phyloP scores from a whole-genome alignment of 1,140 invertebrate species.

The Musca domestica region DNA sequence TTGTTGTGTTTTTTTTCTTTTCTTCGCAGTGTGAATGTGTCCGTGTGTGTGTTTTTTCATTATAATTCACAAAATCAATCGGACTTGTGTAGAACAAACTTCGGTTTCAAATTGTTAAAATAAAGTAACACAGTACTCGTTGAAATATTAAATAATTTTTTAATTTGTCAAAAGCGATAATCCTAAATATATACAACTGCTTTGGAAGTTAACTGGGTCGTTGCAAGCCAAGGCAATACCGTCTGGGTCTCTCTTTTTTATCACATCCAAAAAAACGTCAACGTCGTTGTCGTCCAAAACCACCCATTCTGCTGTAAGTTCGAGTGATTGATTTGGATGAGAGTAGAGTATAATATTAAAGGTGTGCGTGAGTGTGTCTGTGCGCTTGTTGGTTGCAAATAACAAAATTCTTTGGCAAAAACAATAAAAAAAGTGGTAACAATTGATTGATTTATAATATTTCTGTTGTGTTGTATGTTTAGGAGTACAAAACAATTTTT shows the following conservation, averaged over 20 bases:
- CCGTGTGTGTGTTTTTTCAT: slow-evolving; percentile 10
- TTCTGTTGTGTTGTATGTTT: background rate
- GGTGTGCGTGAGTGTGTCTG: slow-evolving; percentile 1
- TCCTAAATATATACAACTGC: background rate
- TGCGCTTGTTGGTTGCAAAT: background rate
- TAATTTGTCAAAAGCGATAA: background rate
- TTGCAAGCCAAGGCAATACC: too few species aligned
- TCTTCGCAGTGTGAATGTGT: background rate
- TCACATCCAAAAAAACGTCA: too few species aligned
- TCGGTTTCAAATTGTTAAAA: background rate
- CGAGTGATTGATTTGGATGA: slow-evolving; percentile 1
- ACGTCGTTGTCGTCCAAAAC: background rate
- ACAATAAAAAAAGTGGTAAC: background rate
- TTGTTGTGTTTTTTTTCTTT: slow-evolving; percentile 7
- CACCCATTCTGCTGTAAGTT: background rate
- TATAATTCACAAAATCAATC: background rate
- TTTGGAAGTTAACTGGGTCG: too few species aligned
- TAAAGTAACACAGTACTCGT: background rate
- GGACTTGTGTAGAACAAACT: background rate
- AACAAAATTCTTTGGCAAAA: background rate
- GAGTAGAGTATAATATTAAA: background rate
- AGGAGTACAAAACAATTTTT: slow-evolving; percentile 7
- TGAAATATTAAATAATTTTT: background rate
- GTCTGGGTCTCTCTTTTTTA: too few species aligned
- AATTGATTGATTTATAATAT: background rate